Conservation (phyloP, 2,113 vertebrate genomes). For the Stigmatopora argus region DNA sequence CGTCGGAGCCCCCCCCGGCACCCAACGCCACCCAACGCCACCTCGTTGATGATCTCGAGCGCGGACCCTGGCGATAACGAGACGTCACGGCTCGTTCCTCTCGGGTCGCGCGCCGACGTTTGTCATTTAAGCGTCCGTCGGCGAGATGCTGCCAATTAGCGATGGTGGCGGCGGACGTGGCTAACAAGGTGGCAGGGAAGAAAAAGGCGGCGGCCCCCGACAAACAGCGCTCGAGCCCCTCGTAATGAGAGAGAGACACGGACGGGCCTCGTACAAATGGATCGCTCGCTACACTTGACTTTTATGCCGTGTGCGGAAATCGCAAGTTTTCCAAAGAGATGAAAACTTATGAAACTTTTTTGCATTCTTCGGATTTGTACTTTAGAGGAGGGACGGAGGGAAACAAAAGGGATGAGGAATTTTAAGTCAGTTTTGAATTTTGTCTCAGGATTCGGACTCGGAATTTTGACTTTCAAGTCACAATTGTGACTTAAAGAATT, state of each 20-base stretch:
- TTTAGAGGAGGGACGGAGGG: too few species aligned
- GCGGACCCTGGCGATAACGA: background rate
- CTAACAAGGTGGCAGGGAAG: background rate
- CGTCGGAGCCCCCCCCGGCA: background rate
- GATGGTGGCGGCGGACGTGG: background rate
- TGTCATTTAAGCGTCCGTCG: slow-evolving; percentile 8
- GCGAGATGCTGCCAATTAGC: slow-evolving; percentile 4
- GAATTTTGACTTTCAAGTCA: too few species aligned
- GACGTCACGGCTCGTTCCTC: background rate
- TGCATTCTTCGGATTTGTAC: too few species aligned
- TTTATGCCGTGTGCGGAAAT: background rate
- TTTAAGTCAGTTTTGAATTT: too few species aligned
- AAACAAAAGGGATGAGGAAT: too few species aligned
- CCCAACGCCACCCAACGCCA: background rate
- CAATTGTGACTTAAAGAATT: too few species aligned
- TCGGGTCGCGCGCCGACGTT: background rate
- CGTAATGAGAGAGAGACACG: slow-evolving; percentile 6
- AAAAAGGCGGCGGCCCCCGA: background rate
- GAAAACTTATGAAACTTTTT: background rate
- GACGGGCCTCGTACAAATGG: background rate
- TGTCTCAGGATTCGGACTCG: too few species aligned
- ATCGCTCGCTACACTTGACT: background rate
- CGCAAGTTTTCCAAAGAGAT: background rate
- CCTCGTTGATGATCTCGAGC: background rate
- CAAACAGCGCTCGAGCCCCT: background rate